phyloP scores from a whole-genome alignment of 2,888 invertebrate species.

The Ornithoptera priamus region DNA sequence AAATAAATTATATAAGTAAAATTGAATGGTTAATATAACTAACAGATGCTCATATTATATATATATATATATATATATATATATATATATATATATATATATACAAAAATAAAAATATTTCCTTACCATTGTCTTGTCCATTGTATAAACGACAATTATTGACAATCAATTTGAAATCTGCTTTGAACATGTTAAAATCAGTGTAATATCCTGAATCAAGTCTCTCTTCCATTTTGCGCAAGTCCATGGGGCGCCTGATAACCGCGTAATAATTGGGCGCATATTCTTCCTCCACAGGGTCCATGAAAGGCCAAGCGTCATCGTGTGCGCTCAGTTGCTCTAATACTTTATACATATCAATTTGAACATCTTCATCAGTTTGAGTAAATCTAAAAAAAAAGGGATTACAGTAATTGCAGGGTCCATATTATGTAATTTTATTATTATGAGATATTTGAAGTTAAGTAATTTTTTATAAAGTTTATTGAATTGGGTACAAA shows the following conservation, averaged over 20 bases:
- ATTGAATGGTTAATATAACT: neutral
- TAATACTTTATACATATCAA: slow-evolving; percentile 95
- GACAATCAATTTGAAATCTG: slow-evolving; percentile 94
- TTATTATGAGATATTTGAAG: neutral
- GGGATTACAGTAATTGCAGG: no score
- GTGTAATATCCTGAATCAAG: slow-evolving; percentile 90
- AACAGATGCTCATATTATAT: no score
- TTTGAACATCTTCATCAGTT: slow-evolving; percentile 91
- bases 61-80: no score
- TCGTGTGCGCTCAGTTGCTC: slow-evolving; percentile 92
- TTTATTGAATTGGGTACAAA: no score
- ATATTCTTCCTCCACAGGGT: slow-evolving; percentile 95
- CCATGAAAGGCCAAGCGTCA: slow-evolving; percentile 97
- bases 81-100: no score
- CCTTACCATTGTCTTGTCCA: slow-evolving; percentile 93
- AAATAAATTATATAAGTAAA: neutral
- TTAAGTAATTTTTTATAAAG: neutral
- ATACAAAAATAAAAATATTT: neutral
- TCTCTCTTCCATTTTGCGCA: slow-evolving; percentile 92
- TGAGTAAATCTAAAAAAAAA: slow-evolving; percentile 82
- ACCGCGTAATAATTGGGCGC: slow-evolving; percentile 92
- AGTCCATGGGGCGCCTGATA: slow-evolving; percentile 91
- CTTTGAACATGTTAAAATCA: slow-evolving; percentile 88
- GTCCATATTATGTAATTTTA: no score
- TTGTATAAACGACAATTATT: slow-evolving; percentile 96